phyloP scores from a whole-genome alignment of 2,888 invertebrate genomes.

The Cephus spinipes region DNA sequence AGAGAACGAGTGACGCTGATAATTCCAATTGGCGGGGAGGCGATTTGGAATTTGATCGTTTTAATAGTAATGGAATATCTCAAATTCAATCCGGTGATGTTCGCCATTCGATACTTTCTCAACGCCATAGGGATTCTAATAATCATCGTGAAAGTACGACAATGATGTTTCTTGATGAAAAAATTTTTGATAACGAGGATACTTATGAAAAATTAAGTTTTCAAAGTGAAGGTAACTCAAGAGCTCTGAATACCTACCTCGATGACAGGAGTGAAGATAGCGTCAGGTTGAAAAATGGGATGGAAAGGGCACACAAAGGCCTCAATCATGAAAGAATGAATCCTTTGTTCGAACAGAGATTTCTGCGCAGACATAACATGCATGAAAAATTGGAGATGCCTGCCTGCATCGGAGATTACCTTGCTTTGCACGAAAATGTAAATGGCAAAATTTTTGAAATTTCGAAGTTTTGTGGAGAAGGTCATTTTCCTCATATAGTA shows the following conservation, averaged over 20 bases:
- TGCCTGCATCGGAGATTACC: conserved; percentile 52
- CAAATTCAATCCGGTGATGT: too few species aligned
- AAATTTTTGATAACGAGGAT: not conserved
- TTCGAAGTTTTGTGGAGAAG: conserved; percentile 52
- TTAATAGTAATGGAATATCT: too few species aligned
- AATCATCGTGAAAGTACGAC: not conserved
- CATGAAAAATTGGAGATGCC: conserved; percentile 34
- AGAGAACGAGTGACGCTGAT: too few species aligned
- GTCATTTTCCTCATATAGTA: conserved; percentile 50
- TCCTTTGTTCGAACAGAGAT: conserved; percentile 31
- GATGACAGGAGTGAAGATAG: conserved; percentile 1
- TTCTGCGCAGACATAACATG: conserved; percentile 30
- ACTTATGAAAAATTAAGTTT: not conserved
- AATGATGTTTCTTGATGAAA: not conserved
- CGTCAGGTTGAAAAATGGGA: not conserved
- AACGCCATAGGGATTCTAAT: not conserved
- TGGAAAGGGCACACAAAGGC: conserved; percentile 19
- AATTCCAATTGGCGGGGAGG: too few species aligned
- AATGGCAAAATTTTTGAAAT: conserved; percentile 51
- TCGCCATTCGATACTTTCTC: too few species aligned
- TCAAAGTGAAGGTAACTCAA: conserved; percentile 10
- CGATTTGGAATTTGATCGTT: too few species aligned
- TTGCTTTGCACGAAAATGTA: conserved; percentile 49
- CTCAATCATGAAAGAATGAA: conserved; percentile 17
- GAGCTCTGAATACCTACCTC: not conserved